Evolutionary conservation across 2,888 invertebrate species (phyloP).

Genomic region (Pyrgus malvae): DNA sequence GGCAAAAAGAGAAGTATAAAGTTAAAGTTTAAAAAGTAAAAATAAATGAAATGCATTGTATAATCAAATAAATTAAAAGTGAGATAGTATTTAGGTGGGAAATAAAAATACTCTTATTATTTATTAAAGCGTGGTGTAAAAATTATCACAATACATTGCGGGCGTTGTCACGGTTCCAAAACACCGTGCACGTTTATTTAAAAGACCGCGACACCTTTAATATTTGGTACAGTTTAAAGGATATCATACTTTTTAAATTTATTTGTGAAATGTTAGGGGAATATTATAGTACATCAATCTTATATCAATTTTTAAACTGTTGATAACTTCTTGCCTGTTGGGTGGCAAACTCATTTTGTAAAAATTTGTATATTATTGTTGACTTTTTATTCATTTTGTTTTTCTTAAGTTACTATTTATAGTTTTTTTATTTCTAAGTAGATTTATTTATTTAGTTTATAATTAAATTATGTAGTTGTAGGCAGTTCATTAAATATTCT

Average conservation of each 20-base stretch:
- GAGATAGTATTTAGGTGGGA: constrained; percentile 2
- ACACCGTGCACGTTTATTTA: constrained; percentile 23
- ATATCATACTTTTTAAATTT: constrained; percentile 15
- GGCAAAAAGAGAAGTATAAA: too few relatives aligned
- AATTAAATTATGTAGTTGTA: too few relatives aligned
- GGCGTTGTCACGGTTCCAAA: constrained; percentile 25
- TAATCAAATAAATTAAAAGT: constrained; percentile 2
- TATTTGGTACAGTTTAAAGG: constrained; percentile 17
- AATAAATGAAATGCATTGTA: not conserved
- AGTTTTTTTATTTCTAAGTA: too few relatives aligned
- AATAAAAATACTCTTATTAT: constrained; percentile 22
- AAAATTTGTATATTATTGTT: too few relatives aligned
- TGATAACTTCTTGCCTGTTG: too few relatives aligned
- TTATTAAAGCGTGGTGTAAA: constrained; percentile 27
- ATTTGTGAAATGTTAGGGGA: not conserved
- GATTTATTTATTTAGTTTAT: too few relatives aligned
- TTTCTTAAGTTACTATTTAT: too few relatives aligned
- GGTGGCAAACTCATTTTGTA: too few relatives aligned
- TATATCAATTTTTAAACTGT: too few relatives aligned
- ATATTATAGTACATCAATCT: too few relatives aligned
- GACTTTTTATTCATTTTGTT: too few relatives aligned
- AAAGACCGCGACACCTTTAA: constrained; percentile 23
- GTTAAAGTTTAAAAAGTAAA: not conserved
- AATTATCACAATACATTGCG: constrained; percentile 23
- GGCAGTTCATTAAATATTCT: too few relatives aligned